Evolutionary conservation across 2,113 vertebrate species (phyloP), one percentile per base, ranked within the genome.

Genomic region (Laterallus jamaicensis): DNA sequence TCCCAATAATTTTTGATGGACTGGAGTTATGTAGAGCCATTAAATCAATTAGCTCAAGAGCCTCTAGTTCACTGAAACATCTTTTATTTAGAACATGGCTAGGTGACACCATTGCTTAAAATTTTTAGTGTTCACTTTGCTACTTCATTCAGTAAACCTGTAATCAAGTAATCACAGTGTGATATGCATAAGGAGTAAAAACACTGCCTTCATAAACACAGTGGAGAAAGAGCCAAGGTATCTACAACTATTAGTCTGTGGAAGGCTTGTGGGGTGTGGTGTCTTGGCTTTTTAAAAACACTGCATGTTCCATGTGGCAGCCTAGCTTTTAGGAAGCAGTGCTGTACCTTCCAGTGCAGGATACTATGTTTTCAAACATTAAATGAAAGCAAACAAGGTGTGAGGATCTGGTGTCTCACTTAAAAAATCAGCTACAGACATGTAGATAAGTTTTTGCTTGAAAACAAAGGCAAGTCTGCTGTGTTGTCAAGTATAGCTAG

Each of bases 401-500:
- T 75, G 63, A 76, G 74, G 86, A 83, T 91, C 78, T 89, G 92
- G 60, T 82, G 39, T 47, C 83, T 96, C 83, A 12, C 87, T 84
- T 84, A 91, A 0, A 1, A 94, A 95, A 92, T 91, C 58, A 22
- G 55, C 58, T 91, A 32, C 29, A 95, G 90, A 77, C 81, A 73
- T 37, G 82, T 52, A 95, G 95, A 94, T 96, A 92, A 95, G 76
- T 58, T 90, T 83, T 84, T 93, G 68, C 95, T 95, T 93, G 85
- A 84, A 90, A 92, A 80, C 4, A 25, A 87, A 97, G 89, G 81
- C 95, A 92, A 1, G 87, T 81, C 88, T 91, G 62, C 91, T 93
- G 95, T 96, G 89, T 97, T 95, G 95, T 97, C 96, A 97, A 94
- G 88, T 87, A 83, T 79, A 95, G 87, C 95, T 90, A 80, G 80